Percentiles rank a stretch among this genome's conserved stretches.
Conservation (phyloP, 2,888 invertebrate genomes). For the Plebejus melissa region DNA sequence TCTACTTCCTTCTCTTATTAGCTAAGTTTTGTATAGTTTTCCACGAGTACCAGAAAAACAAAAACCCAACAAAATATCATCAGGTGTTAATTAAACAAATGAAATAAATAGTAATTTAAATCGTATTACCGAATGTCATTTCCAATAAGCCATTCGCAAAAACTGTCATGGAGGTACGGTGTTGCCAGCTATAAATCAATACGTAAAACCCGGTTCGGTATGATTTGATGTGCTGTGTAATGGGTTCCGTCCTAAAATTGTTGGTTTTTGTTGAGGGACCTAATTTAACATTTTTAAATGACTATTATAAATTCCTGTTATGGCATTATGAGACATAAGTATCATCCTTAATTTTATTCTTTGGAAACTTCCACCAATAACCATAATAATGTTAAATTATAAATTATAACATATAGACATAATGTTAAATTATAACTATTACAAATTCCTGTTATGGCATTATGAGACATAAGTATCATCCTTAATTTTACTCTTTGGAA, state of each 20-base stretch:
- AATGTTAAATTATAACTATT: too few species aligned
- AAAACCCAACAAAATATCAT: not conserved
- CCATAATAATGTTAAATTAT: too few species aligned
- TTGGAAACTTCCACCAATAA: too few species aligned
- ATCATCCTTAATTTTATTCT: too few species aligned
- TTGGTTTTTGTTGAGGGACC: not conserved
- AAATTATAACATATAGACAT: too few species aligned
- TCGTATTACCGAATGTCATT: constrained; percentile 18
- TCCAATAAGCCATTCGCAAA: constrained; percentile 23
- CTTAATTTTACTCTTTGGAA: too few species aligned
- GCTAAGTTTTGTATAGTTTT: not conserved
- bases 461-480: too few species aligned
- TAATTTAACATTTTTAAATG: not conserved
- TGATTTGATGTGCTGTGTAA: constrained; percentile 1
- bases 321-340: too few species aligned
- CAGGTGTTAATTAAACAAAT: not conserved
- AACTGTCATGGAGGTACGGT: constrained; percentile 27
- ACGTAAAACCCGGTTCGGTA: constrained; percentile 3
- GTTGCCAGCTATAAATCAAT: constrained; percentile 27
- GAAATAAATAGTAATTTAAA: constrained; percentile 13
- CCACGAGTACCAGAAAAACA: not conserved
- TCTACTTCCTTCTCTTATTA: not conserved
- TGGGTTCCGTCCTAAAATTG: constrained; percentile 7
- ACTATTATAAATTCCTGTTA: not conserved
- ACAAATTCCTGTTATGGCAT: too few species aligned